Base-by-base conservation (phyloP, 2,113 vertebrate genomes). In the Xiphophorus hellerii region DNA sequence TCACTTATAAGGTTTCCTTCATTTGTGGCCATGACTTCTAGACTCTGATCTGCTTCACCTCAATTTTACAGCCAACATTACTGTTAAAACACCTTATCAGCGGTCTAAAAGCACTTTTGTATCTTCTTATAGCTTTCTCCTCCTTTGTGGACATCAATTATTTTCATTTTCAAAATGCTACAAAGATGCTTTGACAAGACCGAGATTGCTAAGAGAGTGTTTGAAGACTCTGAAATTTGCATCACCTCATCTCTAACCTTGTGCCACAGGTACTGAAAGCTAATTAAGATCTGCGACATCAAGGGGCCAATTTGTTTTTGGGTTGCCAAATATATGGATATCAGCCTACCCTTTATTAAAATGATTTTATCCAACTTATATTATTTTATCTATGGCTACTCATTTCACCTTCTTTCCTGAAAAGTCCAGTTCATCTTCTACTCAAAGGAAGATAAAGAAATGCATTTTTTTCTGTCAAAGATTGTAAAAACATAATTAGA, bases 401-500 rank as follows among this genome's bases (percentile, higher is more conserved):
- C n/a, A 25, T 44, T 29, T 17, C 2, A 28, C 2, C 13, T 58
- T 27, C 33, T 13, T 25, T 27, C 2, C 8, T 66, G 15, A n/a
- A 5, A 15, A 58, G n/a, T 5, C n/a, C 4, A 68, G 28, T 27
- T 25, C 27, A 31, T 12, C 0, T 0, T 3, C 14, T 15, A 7
- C 15, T 7, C 66, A 35, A 61, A 58, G n/a, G 37, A n/a, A 60
- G 35, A 11, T 33, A 61, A 74, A 66, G 2, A 66, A 42, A 73
- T 20, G 8, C 1, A 33, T 20, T 22, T 54, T 14, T 30, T 48
- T 28, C 63, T 0, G 15, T 73, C 9, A 48, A 0, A 74, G 28
- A 58, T 64, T 9, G 51, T 5, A 69, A 31, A 30, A 39, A 70
- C n/a, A 62, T 17, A 66, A 73, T 31, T 20, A 39, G 61, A 70